phyloP scores from a whole-genome alignment of 2,797 vertebrate species.

The Leptodactylus fallax region DNA sequence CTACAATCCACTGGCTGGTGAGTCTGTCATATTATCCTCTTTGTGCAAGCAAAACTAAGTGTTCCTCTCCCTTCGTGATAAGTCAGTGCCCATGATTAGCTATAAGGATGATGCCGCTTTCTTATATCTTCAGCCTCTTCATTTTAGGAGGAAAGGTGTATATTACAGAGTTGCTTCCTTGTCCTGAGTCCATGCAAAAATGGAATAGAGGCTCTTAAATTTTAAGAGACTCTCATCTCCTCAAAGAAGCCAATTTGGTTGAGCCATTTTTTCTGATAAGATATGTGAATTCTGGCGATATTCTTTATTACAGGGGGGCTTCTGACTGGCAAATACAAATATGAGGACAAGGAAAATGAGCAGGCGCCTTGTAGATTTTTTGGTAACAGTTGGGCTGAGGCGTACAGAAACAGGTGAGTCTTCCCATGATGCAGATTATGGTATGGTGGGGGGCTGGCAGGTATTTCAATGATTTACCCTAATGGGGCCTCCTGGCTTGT shows the following conservation, averaged over 20 bases:
- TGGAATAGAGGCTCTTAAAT: no score
- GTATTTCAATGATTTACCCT: background rate
- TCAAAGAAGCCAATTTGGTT: no score
- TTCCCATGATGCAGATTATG: background rate
- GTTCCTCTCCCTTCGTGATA: background rate
- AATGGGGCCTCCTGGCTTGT: background rate
- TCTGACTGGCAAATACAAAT: conserved; percentile 92
- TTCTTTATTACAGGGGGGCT: conserved; percentile 82
- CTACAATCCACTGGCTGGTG: conserved; percentile 95
- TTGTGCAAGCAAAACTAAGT: no score
- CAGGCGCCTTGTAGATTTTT: conserved; percentile 89
- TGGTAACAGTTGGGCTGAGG: conserved; percentile 85
- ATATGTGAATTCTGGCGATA: no score
- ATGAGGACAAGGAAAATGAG: conserved; percentile 80
- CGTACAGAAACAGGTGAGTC: conserved; percentile 86
- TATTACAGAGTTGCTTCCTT: no score
- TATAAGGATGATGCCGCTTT: no score
- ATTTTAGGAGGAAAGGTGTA: no score
- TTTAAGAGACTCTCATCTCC: no score
- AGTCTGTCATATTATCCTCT: fast-evolving
- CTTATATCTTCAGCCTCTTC: no score
- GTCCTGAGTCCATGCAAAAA: no score
- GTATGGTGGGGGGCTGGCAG: background rate
- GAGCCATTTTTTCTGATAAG: no score
- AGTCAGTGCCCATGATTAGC: background rate